Base-by-base conservation (phyloP, 1,140 invertebrate species). In the Trialeurodes vaporariorum region DNA sequence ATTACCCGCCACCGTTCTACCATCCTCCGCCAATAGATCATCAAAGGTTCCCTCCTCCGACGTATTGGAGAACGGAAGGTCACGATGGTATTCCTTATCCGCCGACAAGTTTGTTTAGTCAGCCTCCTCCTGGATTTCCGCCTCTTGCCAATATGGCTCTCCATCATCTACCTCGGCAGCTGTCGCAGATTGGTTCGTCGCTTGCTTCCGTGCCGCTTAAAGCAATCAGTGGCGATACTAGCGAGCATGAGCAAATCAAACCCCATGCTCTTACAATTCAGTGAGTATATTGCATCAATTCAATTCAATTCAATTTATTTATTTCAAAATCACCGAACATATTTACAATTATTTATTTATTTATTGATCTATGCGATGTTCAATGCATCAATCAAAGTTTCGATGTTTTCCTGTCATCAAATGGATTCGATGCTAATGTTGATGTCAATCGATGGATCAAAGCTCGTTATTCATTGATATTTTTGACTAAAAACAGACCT, bases 181-280 rank as follows among this genome's bases (percentile, higher is more conserved):
- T 49, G 5, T 49, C 34, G 5, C 34, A 49, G 34, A 49, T 49
- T 17, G 34, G 34, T 49, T 5, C 34, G 34, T 17, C 34, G 5
- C 34, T 49, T 49, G 34, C 5, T 17, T 49, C 34, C 5, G 5
- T 49, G 34, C 34, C 34, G 5, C 34, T 9, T 17, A 49, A 49
- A 17, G 5, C 34, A 17, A 17, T 5, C 34, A 17, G 34, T 49
- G 34, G 34, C 34, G 17, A 17, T 17, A 49, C 17, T 17, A 49
- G 17, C 34, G 34, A 49, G 5, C 34, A 17, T 5, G 5, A 9
- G 34, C 34, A 49, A 17, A 64, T 65, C 25, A 67, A 73, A 60
- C 70, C 70, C 17, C 69, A 71, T 25, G 61, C 68, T 40, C 70
- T 63, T 34, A 64, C 69, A 5, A 67, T 71, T 27, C 68, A 67